Evolutionary conservation across 2,888 invertebrate species (phyloP), one percentile per base, ranked within the genome.

Genomic region (Villa cingulata): DNA sequence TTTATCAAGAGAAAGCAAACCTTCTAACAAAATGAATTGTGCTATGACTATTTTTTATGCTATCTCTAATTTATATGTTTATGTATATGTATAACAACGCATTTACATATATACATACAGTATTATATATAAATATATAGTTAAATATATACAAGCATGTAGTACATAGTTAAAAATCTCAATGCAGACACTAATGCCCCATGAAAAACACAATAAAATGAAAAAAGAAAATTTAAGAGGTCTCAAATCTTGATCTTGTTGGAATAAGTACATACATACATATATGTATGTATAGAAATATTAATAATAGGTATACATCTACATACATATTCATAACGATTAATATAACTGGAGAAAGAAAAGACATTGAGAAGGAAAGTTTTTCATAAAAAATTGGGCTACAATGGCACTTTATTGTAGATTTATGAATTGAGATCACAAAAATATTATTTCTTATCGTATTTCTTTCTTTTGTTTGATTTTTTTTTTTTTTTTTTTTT

Each of bases 1-100:
- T 48, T 48, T 32, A 34, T 10, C 41, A 43, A 51, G 54, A 54
- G 54, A 54, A 55, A 54, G 55, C 53, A 54, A 44, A 41, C 19
- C 49, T 49, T 49, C 49, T 49, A 43, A 45, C 38, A 20, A 43
- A 41, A 20, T 39, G 39, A n/a, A 10, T 27, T 27, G 27, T 27
- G 27, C 10, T n/a, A n/a, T n/a, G n/a, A n/a, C n/a, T n/a, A n/a
- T n/a, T n/a, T n/a, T n/a, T n/a, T n/a, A n/a, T n/a, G n/a, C n/a
- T n/a, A n/a, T n/a, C n/a, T n/a, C n/a, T n/a, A n/a, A n/a, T n/a
- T 23, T 23, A 7, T 23, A 23, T 23, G 7, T 23, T 23, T 23
- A n/a, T 23, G 4, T 23, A 23, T 23, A 6, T 23, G 23, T 23
- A 23, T 7, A 23, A 4, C 4, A 23, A 23, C 23, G 7, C 23